Percentiles rank a stretch among this genome's conserved stretches.
phyloP scores from a whole-genome alignment of 1,140 invertebrate species.

The Neodiprion lecontei region DNA sequence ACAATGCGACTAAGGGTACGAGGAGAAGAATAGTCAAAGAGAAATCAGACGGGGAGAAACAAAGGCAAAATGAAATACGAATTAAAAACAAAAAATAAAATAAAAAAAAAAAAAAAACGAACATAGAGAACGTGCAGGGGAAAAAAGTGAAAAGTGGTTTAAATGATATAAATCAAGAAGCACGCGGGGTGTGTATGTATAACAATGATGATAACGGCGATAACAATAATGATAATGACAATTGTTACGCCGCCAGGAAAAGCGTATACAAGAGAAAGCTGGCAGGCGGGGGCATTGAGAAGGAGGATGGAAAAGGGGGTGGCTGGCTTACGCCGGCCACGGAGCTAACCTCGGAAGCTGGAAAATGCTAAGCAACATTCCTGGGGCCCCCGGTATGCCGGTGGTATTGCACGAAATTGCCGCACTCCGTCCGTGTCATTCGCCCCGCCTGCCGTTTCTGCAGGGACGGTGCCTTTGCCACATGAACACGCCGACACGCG shows the following conservation, averaged over 20 bases:
- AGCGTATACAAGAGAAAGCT: conserved; percentile 12
- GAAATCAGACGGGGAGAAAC: not conserved
- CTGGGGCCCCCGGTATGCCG: conserved; percentile 53
- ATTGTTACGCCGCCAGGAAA: conserved; percentile 14
- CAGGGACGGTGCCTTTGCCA: conserved; percentile 13
- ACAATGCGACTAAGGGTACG: too few species aligned
- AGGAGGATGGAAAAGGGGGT: conserved; percentile 10
- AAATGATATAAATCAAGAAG: not conserved
- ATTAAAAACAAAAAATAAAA: conserved; percentile 10
- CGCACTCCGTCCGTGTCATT: conserved; percentile 57
- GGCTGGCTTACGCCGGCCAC: conserved; percentile 2
- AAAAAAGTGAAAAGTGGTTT: not conserved
- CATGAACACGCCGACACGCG: not conserved
- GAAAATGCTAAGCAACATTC: conserved; percentile 58
- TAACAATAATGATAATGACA: not conserved
- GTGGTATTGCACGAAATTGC: conserved; percentile 58
- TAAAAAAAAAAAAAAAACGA: too few species aligned
- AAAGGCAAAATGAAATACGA: conserved; percentile 6
- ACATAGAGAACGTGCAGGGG: not conserved
- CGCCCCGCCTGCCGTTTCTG: conserved; percentile 30
- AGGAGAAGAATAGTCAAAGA: not conserved
- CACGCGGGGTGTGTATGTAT: not conserved
- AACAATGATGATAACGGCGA: not conserved
- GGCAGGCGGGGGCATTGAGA: conserved; percentile 11
- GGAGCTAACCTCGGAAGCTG: conserved; percentile 32